Evolutionary conservation across 2,888 invertebrate genomes (phyloP).

Genomic region (Dolichopus griseipennis): DNA sequence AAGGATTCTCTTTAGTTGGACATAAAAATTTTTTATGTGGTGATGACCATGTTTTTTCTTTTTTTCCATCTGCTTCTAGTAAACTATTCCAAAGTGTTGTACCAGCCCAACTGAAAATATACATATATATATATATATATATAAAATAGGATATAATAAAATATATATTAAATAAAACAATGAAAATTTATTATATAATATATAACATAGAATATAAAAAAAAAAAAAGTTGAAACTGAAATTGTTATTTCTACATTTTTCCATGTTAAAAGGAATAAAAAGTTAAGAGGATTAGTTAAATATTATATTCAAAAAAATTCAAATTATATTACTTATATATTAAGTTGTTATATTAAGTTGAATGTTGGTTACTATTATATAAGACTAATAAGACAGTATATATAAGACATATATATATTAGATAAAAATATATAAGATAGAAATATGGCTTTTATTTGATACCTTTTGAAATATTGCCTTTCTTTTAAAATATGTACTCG

Average conservation of each 20-base stretch:
- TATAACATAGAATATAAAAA: slow-evolving; percentile 8
- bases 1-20: slow-evolving; percentile 45
- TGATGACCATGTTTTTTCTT: slow-evolving; percentile 37
- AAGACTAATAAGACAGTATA: too few species aligned
- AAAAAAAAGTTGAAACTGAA: too few species aligned
- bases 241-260: background rate
- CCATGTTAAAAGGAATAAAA: background rate
- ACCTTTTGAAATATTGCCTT: too few species aligned
- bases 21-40: slow-evolving; percentile 42
- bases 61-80: slow-evolving; percentile 45
- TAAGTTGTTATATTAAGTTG: too few species aligned
- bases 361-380: too few species aligned
- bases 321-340: too few species aligned
- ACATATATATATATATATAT: too few species aligned
- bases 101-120: slow-evolving; percentile 34
- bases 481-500: too few species aligned
- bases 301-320: background rate
- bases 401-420: too few species aligned
- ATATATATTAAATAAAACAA: slow-evolving; percentile 7
- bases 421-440: too few species aligned
- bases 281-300: background rate
- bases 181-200: background rate
- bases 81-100: slow-evolving; percentile 51
- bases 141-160: slow-evolving; percentile 9
- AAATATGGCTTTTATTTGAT: too few species aligned